phyloP scores from a whole-genome alignment of 2,113 vertebrate species.

The Hippoglossus stenolepis region DNA sequence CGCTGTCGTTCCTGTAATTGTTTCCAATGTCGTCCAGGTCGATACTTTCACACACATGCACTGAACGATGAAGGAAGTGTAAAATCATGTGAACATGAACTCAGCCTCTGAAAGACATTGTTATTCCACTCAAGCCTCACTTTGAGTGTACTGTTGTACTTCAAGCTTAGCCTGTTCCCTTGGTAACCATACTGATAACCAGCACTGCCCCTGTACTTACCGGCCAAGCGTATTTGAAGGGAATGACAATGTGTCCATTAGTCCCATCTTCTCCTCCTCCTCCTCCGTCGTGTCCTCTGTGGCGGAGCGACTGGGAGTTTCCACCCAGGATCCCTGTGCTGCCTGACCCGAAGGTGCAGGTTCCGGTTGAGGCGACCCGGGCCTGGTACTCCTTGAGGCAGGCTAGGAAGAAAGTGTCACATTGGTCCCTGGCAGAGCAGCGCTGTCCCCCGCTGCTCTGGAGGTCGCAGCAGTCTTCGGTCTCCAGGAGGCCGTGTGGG shows the following conservation, averaged over 20 bases:
- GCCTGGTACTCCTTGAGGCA: constrained; percentile 88
- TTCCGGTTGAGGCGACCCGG: constrained; percentile 74
- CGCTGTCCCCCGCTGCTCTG: constrained; percentile 65
- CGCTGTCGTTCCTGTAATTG: constrained; percentile 2
- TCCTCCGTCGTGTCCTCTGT: constrained; percentile 61
- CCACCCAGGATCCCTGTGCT: constrained; percentile 81
- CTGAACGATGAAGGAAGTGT: not conserved
- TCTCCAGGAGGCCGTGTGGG: constrained; percentile 77
- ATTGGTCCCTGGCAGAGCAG: constrained; percentile 78
- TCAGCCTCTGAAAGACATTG: constrained; percentile 51
- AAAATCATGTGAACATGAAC: constrained; percentile 45
- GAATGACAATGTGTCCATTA: constrained; percentile 80
- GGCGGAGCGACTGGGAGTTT: constrained; percentile 76
- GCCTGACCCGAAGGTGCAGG: constrained; percentile 82
- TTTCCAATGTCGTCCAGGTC: not conserved
- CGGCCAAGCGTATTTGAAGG: constrained; percentile 86
- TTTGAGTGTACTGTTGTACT: constrained; percentile 66
- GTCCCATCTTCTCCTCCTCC: constrained; percentile 62
- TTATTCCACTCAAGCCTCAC: constrained; percentile 63
- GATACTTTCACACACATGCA: not conserved
- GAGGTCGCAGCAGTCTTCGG: constrained; percentile 83
- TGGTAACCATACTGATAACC: constrained; percentile 67
- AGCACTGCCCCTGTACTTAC: constrained; percentile 77
- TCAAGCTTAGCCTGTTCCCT: constrained; percentile 71
- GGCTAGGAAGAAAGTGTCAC: constrained; percentile 84